Base-by-base conservation (phyloP, 1,140 invertebrate species). In the Apis cerana region DNA sequence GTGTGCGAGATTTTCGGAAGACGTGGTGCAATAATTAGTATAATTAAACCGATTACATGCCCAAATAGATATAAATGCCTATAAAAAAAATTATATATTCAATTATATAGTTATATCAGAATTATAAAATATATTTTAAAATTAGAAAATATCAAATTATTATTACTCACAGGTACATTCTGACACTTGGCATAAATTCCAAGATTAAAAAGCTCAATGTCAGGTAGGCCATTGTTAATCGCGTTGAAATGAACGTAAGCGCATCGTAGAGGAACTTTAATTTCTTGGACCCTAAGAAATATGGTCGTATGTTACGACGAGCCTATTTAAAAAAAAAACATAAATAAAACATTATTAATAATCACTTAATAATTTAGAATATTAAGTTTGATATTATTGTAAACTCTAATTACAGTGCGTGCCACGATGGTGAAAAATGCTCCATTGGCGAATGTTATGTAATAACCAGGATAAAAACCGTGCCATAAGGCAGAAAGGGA, bases 401-500 rank as follows among this genome's bases (percentile, higher is more conserved):
- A 56, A 72, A 43, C 27, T 80, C 71, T 74, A 92, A 94, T 95
- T 94, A 98, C 97, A 81, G 95, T 94, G 95, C 98, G 96, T 50
- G 97, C 96, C 27, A 97, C 97, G 72, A 97, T 94, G 5, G 98
- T 99, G 90, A 98, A 97, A 3, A 99, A 88, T 0, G 98, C 98
- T 19, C 97, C 98, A 50, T 96, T 97, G 50, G 97, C 95, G 94
- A 99, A 99, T 1, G 98, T 99, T 59, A 99, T 91, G 93, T 99
- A 99, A 94, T 99, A 99, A 19, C 99, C 98, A 11, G 98, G 98
- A 94, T 99, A 98, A 93, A 99, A 99, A 77, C 98, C 99, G 94
- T 99, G 99, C 99, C 99, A 99, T 43, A 99, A 91, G 23, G 98
- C 98, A 48, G 98, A 99, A 68, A 99, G 94, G 3, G 96, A 94